Evolutionary conservation across 2,888 invertebrate genomes (phyloP).

Genomic region (Tenthredo notha): DNA sequence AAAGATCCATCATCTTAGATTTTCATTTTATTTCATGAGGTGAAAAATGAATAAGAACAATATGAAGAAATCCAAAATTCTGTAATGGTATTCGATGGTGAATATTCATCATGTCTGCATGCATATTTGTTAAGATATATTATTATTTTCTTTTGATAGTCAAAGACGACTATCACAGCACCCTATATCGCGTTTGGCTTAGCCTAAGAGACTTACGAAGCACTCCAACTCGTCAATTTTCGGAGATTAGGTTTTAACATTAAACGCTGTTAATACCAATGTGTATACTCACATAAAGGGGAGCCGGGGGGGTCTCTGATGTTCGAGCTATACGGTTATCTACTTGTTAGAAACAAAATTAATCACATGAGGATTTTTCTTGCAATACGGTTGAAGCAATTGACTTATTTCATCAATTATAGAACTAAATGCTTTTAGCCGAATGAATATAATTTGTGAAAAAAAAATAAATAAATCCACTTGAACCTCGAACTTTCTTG

Average conservation of each 20-base stretch:
- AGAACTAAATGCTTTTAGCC: neutral
- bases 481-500: no score
- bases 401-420: neutral
- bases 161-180: neutral
- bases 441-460: neutral
- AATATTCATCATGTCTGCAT: neutral
- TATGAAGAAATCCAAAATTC: neutral
- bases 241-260: slow-evolving; percentile 20
- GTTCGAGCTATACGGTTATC: neutral
- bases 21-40: neutral
- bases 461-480: no score
- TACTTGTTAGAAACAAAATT: neutral
- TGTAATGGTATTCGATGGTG: neutral
- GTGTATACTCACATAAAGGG: neutral
- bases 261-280: slow-evolving; percentile 36
- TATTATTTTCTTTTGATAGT: neutral
- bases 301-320: neutral
- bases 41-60: neutral
- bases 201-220: slow-evolving; percentile 34
- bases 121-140: neutral
- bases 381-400: neutral
- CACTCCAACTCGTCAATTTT: slow-evolving; percentile 36
- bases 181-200: slow-evolving; percentile 13
- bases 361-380: neutral
- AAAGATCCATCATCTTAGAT: neutral